Evolutionary conservation across 2,113 vertebrate genomes (phyloP), one percentile per base, ranked within the genome.

Genomic region (Diadophis punctatus): DNA sequence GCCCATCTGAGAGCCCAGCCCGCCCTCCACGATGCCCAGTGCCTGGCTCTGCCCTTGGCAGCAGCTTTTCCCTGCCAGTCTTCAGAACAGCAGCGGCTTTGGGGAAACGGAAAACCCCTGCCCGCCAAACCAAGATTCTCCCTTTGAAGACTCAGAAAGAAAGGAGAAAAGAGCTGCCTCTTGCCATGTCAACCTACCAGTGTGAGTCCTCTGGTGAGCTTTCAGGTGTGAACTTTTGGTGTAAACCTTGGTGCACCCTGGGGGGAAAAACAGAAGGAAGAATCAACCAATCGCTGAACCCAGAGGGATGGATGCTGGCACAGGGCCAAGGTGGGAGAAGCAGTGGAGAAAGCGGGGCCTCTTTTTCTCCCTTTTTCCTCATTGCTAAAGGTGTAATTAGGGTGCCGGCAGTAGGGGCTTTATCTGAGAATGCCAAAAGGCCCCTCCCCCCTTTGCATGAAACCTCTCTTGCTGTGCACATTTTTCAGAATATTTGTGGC

Each of bases 181-280:
- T 25, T 27, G 23, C 84, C 46, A 3, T 3, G 8, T 48, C 20
- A n/a, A 85, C 97, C 95, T 97, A 99, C 98, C 98, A 94, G 98
- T 99, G 96, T 99, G 98, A 87, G 98, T 99, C 94, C 98, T 97
- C 95, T 99, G 98, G 93, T 99, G 98, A 0, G 98, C 98, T 97
- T 99, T 99, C 97, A 99, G 97, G 92, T 99, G 98, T 48, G 98
- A 99, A 96, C 98, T 99, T 98, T 99, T 99, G 96, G 98, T 99
- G 96, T 99, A 99, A 97, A 99, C 98, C 95, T 99, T 99, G 6
- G 97, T 96, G 96, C 98, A 99, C 87, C 98, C 98, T 99, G 97
- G 27, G 51, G 46, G 46, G 46, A 5, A 5, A 89, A 93, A 93
- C 46, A 68, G 60, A 12, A 91, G n/a, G 91, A 34, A 23, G 34